These are phyloP conservation scores for Botrylloides violaceus DNA, from an alignment of 23 tunicate genomes.

Conservation along the genomic window DNA sequence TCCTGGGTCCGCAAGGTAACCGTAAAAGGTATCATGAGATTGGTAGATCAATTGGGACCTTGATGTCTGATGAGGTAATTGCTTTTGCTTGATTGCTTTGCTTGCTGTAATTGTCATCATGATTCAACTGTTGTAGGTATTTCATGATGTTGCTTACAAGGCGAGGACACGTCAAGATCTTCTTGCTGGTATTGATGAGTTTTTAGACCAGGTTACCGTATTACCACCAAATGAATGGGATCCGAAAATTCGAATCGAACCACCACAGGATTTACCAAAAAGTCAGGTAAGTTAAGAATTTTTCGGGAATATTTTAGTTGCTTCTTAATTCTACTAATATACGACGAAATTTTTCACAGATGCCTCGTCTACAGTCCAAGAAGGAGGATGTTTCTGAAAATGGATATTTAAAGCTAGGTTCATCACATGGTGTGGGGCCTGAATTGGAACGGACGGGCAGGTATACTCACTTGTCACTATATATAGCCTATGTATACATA, in stretches of 20 bases:
- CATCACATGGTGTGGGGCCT: slow-evolving; percentile 38
- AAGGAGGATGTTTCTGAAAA: slow-evolving; percentile 2
- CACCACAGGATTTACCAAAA: slow-evolving; percentile 84
- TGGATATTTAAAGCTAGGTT: neutral
- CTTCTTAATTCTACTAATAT: neutral
- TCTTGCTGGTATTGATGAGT: slow-evolving; percentile 88
- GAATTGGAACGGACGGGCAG: slow-evolving; percentile 75
- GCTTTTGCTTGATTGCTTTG: neutral
- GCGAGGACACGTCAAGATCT: slow-evolving; percentile 74
- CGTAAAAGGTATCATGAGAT: slow-evolving; percentile 88
- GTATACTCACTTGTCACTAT: slow-evolving; percentile 18
- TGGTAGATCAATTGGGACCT: slow-evolving; percentile 92
- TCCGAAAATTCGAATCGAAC: slow-evolving; percentile 70
- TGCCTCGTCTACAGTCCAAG: slow-evolving; percentile 35
- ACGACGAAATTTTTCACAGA: slow-evolving; percentile 18
- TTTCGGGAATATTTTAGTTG: neutral
- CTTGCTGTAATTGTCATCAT: no score
- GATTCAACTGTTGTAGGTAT: slow-evolving; percentile 36
- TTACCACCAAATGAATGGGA: slow-evolving; percentile 96
- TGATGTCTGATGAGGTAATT: slow-evolving; percentile 95
- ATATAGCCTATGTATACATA: no score
- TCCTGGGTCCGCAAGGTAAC: slow-evolving; percentile 78
- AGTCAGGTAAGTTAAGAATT: slow-evolving; percentile 37
- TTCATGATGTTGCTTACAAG: slow-evolving; percentile 94
- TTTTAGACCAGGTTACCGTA: slow-evolving; percentile 81